Evolutionary conservation across 2,888 invertebrate genomes (phyloP), one percentile per base, ranked within the genome.

Genomic region (Dichetophora obliterata): DNA sequence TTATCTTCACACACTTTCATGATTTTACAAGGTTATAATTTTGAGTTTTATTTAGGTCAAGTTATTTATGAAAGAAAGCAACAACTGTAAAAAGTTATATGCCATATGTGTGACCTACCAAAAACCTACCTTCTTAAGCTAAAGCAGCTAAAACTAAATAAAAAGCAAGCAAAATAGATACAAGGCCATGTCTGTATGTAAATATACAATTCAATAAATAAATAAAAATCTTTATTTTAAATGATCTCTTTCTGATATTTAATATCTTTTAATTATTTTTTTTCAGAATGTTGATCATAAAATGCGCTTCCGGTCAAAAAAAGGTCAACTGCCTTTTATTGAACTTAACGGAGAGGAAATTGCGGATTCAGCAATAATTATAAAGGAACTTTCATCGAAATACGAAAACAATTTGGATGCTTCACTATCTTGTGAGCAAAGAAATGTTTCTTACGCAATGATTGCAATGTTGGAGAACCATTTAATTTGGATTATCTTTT

Each of bases 381-480:
- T 98, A 85, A 95, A 95, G 86, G 95, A 96, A 86, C 91, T 98
- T 78, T 92, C 95, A 61, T 93, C 94, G 86, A 94, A 94, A 87
- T 96, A 94, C 88, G 93, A 92, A 84, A 95, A 95, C 88, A 95
- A 97, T 86, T 91, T 96, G 83, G 97, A 98, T 89, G 93, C 94
- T 5, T 94, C 92, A 59, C 91, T 98, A 82, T 94, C 94, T 78
- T 91, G 94, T 82, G 96, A 96, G 87, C 97, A 98, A 89, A 94
- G 94, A 82, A 95, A 95, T 87, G 92, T 96, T 78, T 93, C 96
- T 27, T 95, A 98, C 90, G 97, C 97, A 76, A 96, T 96, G 92
- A 95, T 95, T 87, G 95, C 96, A 80, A 97, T 98, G 96, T 93
- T 97, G 84, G 97, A 98, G 90, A 97, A 98, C 88, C 96, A 98